Conservation (phyloP, 2,113 vertebrate genomes). For the Himantopus leucocephalus region DNA sequence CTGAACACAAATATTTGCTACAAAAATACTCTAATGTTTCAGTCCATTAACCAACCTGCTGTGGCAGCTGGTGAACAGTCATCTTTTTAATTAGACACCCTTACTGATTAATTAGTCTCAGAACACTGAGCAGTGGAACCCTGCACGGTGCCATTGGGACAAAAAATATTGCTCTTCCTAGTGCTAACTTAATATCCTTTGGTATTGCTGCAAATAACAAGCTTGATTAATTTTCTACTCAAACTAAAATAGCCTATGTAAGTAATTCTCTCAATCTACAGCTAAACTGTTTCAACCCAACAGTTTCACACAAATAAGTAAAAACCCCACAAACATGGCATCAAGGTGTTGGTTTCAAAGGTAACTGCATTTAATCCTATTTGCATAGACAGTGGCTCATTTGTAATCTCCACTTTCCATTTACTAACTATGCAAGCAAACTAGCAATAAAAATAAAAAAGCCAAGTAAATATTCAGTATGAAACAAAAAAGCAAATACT, state of each 20-base stretch:
- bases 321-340: neutral
- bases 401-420: neutral
- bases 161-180: neutral
- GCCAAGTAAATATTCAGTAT: neutral
- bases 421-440: neutral
- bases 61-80: constrained; percentile 69
- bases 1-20: constrained; percentile 26
- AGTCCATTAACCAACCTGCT: constrained; percentile 45
- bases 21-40: constrained; percentile 30
- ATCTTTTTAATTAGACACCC: constrained; percentile 72
- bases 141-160: constrained; percentile 14
- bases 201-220: constrained; percentile 3
- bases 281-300: neutral
- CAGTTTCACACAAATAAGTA: neutral
- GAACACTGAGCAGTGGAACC: constrained; percentile 50
- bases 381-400: neutral
- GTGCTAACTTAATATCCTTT: neutral
- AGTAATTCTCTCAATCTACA: neutral
- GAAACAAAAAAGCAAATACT: neutral
- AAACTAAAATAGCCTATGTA: neutral
- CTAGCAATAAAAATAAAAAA: neutral
- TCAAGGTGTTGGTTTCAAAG: neutral
- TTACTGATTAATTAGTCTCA: constrained; percentile 77
- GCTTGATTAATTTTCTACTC: constrained; percentile 22
- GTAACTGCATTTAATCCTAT: neutral